Base-by-base conservation (phyloP, 92 coral and sea anemone genomes). In the Galaxea fascicularis region DNA sequence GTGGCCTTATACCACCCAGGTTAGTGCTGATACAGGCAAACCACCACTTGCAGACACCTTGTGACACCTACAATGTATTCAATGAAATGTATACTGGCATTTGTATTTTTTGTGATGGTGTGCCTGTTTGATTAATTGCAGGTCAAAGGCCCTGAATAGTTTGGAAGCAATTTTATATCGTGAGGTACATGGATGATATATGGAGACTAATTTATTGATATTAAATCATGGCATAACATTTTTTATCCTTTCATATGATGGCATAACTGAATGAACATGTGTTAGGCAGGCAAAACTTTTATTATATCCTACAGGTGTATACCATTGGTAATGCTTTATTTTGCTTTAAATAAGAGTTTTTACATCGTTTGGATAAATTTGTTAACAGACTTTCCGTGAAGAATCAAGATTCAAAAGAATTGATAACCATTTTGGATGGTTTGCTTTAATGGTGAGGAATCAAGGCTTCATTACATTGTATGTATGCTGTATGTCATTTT, bases 381-480 rank as follows among this genome's bases (percentile, higher is more conserved):
- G 25, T 14, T 30, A 27, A 13, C 26, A 82, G 86, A 82, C 86
- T 25, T 82, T 82, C 46, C 86, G 86, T 9, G 86, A 82, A 54
- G 70, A 85, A 13, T 89, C 95, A 64, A 94, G 92, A 65, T 92
- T 94, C 73, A 94, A 89, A 80, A 91, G 98, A 70, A 94, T 94
- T 64, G 98, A 92, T 89, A 90, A 94, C 24, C 91, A 65, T 52
- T 86, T 94, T 54, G 98, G 98, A 41, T 94, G 98, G 98, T 94
- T 94, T 89, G 98, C 95, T n/a, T 80, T 94, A n/a, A 82, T 89
- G 90, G 98, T 94, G 49, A 87, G 98, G 52, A 24, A 45, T 68
- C 29, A 41, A 59, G 25, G 51, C 74, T 16, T 11, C 8, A 57
- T 57, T 8, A 57, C n/a, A 21, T 35, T 35, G 41, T 6, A 35